Conservation (phyloP, 2,113 vertebrate genomes). For the Macrotus californicus region DNA sequence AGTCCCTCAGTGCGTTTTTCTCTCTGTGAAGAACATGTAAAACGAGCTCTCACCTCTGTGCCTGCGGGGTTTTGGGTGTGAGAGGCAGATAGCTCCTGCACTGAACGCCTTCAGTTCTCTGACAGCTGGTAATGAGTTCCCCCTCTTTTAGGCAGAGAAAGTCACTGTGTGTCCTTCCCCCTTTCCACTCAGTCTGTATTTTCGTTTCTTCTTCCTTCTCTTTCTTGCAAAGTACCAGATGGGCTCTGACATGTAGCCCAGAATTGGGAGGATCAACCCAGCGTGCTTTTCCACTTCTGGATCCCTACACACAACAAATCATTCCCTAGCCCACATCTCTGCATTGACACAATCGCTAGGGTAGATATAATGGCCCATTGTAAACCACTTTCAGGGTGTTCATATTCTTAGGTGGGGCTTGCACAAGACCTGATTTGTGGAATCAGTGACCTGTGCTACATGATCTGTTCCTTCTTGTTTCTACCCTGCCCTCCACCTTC, state of each 20-base stretch:
- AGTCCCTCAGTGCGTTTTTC: background rate
- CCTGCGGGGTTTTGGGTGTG: background rate
- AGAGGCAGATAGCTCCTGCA: background rate
- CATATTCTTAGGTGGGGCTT: background rate
- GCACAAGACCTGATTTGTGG: background rate
- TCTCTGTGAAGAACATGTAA: background rate
- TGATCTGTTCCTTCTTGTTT: background rate
- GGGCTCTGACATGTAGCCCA: background rate
- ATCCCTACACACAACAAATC: background rate
- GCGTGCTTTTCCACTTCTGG: background rate
- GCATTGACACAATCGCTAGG: background rate
- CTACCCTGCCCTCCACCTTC: background rate
- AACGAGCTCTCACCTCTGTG: background rate
- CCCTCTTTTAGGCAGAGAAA: background rate
- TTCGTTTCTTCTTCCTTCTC: conserved; percentile 3
- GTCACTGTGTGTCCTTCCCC: background rate
- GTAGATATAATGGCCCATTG: background rate
- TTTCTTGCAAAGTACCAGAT: background rate
- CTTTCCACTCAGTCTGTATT: background rate
- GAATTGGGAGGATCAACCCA: background rate
- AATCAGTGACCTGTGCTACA: background rate
- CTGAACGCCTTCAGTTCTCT: background rate
- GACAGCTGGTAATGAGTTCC: background rate
- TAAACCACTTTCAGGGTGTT: background rate
- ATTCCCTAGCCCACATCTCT: background rate